Conservation (phyloP, 2,797 vertebrate species). For the Mus caroli region DNA sequence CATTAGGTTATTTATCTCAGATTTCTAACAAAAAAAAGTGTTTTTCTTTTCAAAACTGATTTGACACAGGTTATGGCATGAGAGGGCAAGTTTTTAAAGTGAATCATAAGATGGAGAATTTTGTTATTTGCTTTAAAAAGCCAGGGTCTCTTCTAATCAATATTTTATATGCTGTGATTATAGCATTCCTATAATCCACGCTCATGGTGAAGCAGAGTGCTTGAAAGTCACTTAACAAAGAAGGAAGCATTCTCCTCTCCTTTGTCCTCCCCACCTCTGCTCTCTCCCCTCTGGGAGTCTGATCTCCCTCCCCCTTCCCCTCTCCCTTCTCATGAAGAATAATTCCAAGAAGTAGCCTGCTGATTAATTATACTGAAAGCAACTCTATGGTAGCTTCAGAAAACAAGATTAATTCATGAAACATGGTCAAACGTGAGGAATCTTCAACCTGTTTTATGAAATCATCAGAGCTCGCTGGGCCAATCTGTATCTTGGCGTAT, state of each 20-base stretch:
- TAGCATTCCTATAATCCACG: constrained; percentile 35
- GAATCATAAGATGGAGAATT: constrained; percentile 38
- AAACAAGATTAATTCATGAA: constrained; percentile 79
- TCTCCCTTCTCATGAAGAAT: constrained; percentile 52
- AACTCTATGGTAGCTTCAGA: constrained; percentile 78
- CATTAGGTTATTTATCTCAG: neutral
- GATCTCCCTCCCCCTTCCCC: constrained; percentile 33
- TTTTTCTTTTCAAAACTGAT: constrained; percentile 29
- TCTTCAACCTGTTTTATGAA: constrained; percentile 78
- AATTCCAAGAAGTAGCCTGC: constrained; percentile 70
- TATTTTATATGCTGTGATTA: neutral
- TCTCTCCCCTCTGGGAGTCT: neutral
- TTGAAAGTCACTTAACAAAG: constrained; percentile 53
- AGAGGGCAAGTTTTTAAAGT: constrained; percentile 3
- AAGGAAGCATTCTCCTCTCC: neutral
- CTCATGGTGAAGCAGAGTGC: neutral
- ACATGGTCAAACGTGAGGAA: constrained; percentile 72
- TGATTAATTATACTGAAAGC: constrained; percentile 85
- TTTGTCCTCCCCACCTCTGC: neutral
- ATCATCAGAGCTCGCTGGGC: constrained; percentile 71
- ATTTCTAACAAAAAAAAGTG: neutral
- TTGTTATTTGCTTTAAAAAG: constrained; percentile 57
- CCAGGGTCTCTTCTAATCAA: neutral
- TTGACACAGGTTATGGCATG: neutral
- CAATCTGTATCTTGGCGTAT: constrained; percentile 75